A percentile compares a stretch with the other conserved stretches of the same genome.
Conservation (phyloP, 2,888 invertebrate species). For the Nomada ruficornis region DNA sequence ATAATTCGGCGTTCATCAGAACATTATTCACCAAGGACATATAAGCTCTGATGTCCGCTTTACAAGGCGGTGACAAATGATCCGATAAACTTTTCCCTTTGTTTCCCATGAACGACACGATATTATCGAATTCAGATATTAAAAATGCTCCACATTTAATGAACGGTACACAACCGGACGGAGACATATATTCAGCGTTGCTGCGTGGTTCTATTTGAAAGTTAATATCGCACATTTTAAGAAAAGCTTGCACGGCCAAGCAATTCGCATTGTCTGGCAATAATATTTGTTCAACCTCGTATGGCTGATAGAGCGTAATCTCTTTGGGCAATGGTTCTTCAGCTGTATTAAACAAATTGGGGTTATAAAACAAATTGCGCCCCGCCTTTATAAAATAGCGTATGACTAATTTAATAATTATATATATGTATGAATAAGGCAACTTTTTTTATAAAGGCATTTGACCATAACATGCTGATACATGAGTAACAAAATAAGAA, state of each 20-base stretch:
- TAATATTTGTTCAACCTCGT: constrained; percentile 96
- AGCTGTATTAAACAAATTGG: constrained; percentile 85
- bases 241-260: constrained; percentile 95
- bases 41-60: constrained; percentile 96
- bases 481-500: neutral
- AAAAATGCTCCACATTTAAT: constrained; percentile 95
- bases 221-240: constrained; percentile 95
- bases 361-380: neutral
- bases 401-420: neutral
- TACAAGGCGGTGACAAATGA: constrained; percentile 90
- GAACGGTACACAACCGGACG: constrained; percentile 96
- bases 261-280: constrained; percentile 97
- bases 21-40: constrained; percentile 96
- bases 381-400: neutral
- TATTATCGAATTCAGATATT: constrained; percentile 95
- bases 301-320: constrained; percentile 94
- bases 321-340: constrained; percentile 96
- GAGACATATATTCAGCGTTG: constrained; percentile 99
- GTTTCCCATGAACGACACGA: constrained; percentile 94
- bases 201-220: constrained; percentile 92
- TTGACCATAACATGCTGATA: neutral
- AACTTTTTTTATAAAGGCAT: neutral
- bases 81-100: constrained; percentile 92
- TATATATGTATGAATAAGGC: neutral
- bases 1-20: constrained; percentile 95